Conservation (phyloP, 2,888 invertebrate species). For the Gonocerus acuteangulatus region DNA sequence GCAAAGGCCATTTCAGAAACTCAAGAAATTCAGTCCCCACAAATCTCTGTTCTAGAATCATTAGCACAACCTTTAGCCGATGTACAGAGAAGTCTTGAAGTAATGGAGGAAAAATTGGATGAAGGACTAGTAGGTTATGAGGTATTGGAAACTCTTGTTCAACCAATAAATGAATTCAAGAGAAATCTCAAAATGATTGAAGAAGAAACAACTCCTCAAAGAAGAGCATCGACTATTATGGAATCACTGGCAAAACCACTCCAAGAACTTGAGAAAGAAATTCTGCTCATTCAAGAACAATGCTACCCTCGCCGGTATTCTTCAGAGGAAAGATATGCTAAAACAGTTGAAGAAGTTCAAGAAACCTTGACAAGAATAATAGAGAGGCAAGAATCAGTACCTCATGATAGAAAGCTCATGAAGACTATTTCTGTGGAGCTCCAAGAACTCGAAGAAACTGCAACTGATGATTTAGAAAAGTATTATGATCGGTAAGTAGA, state of each 20-base stretch:
- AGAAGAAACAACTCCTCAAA: constrained; percentile 30
- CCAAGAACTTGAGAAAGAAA: constrained; percentile 43
- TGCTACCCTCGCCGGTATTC: constrained; percentile 12
- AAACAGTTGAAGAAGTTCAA: constrained; percentile 40
- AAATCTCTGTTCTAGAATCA: constrained; percentile 42
- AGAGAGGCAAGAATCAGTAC: constrained; percentile 38
- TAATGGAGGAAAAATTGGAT: constrained; percentile 45
- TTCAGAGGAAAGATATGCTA: constrained; percentile 32
- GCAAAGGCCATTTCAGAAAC: constrained; percentile 43
- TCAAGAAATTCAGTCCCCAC: constrained; percentile 35
- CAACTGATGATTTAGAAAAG: constrained; percentile 32
- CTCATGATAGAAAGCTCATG: constrained; percentile 29
- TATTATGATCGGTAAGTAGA: constrained; percentile 29
- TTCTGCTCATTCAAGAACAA: constrained; percentile 40
- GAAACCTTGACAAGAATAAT: constrained; percentile 40
- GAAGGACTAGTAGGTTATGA: constrained; percentile 38
- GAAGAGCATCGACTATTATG: constrained; percentile 37
- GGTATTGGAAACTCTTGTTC: constrained; percentile 41
- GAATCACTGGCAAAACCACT: constrained; percentile 41
- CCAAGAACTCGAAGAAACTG: constrained; percentile 32
- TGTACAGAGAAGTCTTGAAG: constrained; percentile 50
- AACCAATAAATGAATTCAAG: constrained; percentile 41
- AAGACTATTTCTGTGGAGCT: constrained; percentile 32
- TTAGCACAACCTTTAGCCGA: constrained; percentile 51
- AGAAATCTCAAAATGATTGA: constrained; percentile 38